Evolutionary conservation across 2,888 invertebrate species (phyloP).

Genomic region (Lumbricus terrestris): DNA sequence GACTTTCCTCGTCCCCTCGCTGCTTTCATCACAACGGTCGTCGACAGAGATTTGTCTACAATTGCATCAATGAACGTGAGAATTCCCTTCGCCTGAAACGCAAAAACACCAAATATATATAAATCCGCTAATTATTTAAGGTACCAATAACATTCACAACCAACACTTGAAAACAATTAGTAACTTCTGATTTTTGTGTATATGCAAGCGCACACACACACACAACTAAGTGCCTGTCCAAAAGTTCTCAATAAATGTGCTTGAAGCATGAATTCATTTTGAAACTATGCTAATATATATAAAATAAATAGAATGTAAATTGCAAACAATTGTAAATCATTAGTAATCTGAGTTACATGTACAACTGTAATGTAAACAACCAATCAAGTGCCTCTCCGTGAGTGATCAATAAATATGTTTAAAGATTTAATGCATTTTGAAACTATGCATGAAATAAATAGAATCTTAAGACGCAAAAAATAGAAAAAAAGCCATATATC

Average conservation of each 20-base stretch:
- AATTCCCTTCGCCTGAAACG: conserved; percentile 74
- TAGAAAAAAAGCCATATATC: too few species aligned
- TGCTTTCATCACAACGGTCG: conserved; percentile 92
- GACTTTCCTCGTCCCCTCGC: conserved; percentile 97
- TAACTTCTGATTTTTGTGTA: too few species aligned
- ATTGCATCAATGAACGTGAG: conserved; percentile 90
- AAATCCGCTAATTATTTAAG: neutral
- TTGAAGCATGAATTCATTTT: too few species aligned
- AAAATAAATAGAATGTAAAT: too few species aligned
- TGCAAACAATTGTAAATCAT: neutral
- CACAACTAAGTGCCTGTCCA: too few species aligned
- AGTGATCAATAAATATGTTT: too few species aligned
- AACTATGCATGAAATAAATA: neutral
- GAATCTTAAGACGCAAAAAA: neutral
- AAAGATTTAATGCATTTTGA: neutral
- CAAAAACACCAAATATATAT: neutral
- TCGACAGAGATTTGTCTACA: conserved; percentile 82
- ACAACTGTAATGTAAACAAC: too few species aligned
- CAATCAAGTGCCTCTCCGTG: neutral
- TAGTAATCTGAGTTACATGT: too few species aligned
- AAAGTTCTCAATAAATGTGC: too few species aligned
- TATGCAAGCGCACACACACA: too few species aligned
- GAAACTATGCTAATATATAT: too few species aligned
- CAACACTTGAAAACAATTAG: neutral
- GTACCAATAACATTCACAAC: neutral